A percentile compares a stretch with the other conserved stretches of the same genome.
Evolutionary conservation across 2,113 vertebrate genomes (phyloP).

Genomic region (Setophaga kirtlandii): DNA sequence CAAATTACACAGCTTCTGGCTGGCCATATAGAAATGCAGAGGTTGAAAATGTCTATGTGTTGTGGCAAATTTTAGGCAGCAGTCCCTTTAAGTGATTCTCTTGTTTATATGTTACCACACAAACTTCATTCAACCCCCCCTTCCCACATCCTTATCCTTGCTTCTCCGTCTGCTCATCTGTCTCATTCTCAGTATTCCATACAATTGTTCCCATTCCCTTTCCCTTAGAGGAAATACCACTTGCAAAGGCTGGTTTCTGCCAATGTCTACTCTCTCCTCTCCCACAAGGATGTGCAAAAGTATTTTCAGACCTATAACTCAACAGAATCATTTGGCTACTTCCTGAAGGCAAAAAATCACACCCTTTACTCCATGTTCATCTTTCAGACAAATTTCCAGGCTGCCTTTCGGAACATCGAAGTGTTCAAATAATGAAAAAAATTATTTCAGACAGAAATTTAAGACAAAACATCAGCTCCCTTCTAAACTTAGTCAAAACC

Average conservation of each 20-base stretch:
- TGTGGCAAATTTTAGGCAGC: background rate
- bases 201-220: background rate
- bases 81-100: background rate
- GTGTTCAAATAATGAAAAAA: background rate
- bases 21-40: background rate
- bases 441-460: background rate
- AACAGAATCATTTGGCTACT: background rate
- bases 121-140: background rate
- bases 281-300: background rate
- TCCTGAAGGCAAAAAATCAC: background rate
- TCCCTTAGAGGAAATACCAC: background rate
- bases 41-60: background rate
- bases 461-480: background rate
- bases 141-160: background rate
- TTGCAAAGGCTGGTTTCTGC: background rate
- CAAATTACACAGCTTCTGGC: background rate
- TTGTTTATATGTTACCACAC: background rate
- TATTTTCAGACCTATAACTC: background rate
- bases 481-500: background rate
- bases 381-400: background rate
- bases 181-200: background rate
- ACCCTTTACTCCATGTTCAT: background rate
- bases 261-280: background rate
- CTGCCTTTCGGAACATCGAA: background rate
- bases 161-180: background rate